Base-by-base conservation (phyloP, 2,888 invertebrate species). In the Chymomyza caudatula region DNA sequence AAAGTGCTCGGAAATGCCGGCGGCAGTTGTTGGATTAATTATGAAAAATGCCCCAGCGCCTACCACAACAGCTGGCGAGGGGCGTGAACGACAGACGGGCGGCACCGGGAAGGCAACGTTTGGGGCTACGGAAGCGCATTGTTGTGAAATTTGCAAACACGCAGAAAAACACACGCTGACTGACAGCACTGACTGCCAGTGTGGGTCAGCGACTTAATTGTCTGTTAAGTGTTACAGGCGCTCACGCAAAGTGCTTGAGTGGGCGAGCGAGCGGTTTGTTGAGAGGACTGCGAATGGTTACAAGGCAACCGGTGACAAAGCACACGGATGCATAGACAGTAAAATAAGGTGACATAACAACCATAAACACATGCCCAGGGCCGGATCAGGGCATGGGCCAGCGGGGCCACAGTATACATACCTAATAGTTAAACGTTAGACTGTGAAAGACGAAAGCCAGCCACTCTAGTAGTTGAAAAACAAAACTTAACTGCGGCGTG, bases 21-120 rank as follows among this genome's bases (percentile, higher is more conserved):
- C 79, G 73, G 83, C 80, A 85, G 77, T 81, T 74, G 85, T 85
- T 77, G 80, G 85, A 85, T 81, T 81, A 81, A 81, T 81, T 81
- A 81, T 81, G 80, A 81, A 81, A 81, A 85, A 74, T 74, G 70
- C 77, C 65, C 67, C 55, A 37, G 5, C 58, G 49, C 60, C 56
- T 51, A 51, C 51, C 54, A 22, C 55, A 29, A 6, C 13, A 13
- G 8, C 47, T 15, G 47, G 19, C 0, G 57, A 15, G 44, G 57
- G 22, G 42, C 44, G 19, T 37, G 17, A 25, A 25, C 15, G 23
- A 2, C 6, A 25, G 29, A n/a, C 13, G 44, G 15, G 23, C 37
- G 11, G 11, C 13, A 47, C 37, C 4, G 4, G 5, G 19, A 1
- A 15, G 19, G 19, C 47, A 47, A n/a, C 4, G 47, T 13, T 15